Conservation (phyloP, 2,113 vertebrate genomes). For the Brachypodius melanocephalos region DNA sequence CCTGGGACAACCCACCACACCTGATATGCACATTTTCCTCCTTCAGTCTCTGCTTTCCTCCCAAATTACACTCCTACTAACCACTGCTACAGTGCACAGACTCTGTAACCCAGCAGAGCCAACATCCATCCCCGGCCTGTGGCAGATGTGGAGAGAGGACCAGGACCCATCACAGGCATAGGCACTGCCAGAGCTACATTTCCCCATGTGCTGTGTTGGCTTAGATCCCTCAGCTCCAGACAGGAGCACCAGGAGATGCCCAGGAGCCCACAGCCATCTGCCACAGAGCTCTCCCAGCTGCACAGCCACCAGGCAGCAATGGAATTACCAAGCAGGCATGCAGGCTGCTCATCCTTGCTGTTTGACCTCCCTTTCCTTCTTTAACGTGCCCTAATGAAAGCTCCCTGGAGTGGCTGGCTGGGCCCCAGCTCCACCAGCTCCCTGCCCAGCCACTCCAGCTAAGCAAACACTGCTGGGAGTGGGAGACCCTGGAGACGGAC, state of each 20-base stretch:
- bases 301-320: neutral
- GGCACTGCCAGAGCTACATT: neutral
- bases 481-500: neutral
- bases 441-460: neutral
- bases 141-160: fast-evolving
- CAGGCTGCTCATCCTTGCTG: neutral
- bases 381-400: neutral
- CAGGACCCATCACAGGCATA: fast-evolving
- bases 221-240: neutral
- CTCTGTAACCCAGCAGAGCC: neutral
- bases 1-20: neutral
- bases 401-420: fast-evolving
- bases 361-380: neutral
- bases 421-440: neutral
- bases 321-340: neutral
- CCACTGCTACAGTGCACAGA: neutral
- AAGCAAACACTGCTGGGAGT: neutral
- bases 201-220: fast-evolving
- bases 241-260: neutral
- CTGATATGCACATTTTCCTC: neutral
- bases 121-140: fast-evolving
- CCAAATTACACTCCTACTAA: neutral
- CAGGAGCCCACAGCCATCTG: neutral
- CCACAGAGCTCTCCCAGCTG: neutral
- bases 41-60: neutral